These are phyloP conservation scores for Drosophila mojavensis DNA, from an alignment of 1,140 invertebrate genomes.

Conservation along the genomic window DNA sequence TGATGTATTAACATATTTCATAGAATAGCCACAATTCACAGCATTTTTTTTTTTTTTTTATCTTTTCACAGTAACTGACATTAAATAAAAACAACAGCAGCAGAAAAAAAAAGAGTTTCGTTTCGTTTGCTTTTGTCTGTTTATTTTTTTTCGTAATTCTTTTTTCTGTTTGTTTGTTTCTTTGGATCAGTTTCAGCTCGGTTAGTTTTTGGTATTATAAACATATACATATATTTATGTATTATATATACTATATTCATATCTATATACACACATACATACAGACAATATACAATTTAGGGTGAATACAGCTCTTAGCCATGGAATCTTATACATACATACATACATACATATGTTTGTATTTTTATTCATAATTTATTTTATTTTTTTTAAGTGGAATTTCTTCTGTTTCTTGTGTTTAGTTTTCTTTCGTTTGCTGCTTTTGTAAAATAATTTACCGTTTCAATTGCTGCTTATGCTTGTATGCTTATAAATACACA, in stretches of 20 bases:
- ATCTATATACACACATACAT: background rate
- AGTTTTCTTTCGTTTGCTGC: constrained; percentile 52
- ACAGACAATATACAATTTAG: background rate
- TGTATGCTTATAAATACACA: background rate
- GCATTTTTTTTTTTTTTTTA: constrained; percentile 39
- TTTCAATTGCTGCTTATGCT: constrained; percentile 66
- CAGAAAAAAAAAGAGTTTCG: constrained; percentile 4
- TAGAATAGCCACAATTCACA: constrained; percentile 43
- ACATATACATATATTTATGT: background rate
- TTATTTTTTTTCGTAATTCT: constrained; percentile 26
- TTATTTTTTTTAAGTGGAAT: constrained; percentile 30
- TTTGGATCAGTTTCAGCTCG: constrained; percentile 30
- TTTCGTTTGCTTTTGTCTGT: constrained; percentile 35
- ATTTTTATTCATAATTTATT: constrained; percentile 12
- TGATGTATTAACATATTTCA: constrained; percentile 44
- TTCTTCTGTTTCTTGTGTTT: constrained; percentile 36
- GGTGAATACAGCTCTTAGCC: constrained; percentile 23
- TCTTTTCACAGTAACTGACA: constrained; percentile 46
- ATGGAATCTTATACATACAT: constrained; percentile 16
- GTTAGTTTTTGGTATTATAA: constrained; percentile 9
- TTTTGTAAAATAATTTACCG: constrained; percentile 82
- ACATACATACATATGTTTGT: background rate
- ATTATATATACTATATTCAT: background rate
- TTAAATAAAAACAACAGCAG: constrained; percentile 30
- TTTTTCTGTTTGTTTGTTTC: constrained; percentile 36